Base-by-base conservation (phyloP, 2,888 invertebrate genomes). In the Heliconius ethilla region DNA sequence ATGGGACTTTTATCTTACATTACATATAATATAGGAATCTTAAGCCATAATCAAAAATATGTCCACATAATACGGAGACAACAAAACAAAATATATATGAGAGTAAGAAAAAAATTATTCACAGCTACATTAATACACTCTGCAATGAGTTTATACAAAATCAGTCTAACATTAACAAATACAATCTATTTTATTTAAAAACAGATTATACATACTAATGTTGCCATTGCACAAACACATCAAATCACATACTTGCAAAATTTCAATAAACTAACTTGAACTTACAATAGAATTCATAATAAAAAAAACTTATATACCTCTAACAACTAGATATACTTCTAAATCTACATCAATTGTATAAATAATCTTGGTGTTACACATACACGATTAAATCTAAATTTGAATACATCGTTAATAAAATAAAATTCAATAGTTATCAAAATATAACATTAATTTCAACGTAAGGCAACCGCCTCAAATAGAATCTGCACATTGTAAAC, bases 161-260 rank as follows among this genome's bases (percentile, higher is more conserved):
- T 90, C 90, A 92, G 90, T 91, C 89, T 85, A 78, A 86, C 89
- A 89, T 88, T 87, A 86, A 81, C 87, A 87, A 83, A 81, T 88
- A 88, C 82, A 83, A 89, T 89, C 85, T 85, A 86, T 83, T 85
- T 83, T 78, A 78, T 79, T 59, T 75, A 81, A n/a, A 81, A 84
- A 85, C 85, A 83, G 86, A 88, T 89, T 83, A 80, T 87, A 87
- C 83, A 81, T 86, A 86, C 85, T 86, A 87, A 88, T 90, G 89
- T 88, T 87, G 85, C 87, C 86, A 89, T 59, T 72, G 27, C 59
- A 55, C 70, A 75, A 72, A 72, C 59, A 55, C 70, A 59, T 33
- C 37, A n/a, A 59, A 55, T 37, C 72, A 72, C 59, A 59, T 33
- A 72, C 72, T 59, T 72, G 72, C 59, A 55, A 55, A 15, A 72